These are phyloP conservation scores for Sebastes minor DNA, from an alignment of 2,797 vertebrate genomes.

Conservation along the genomic window DNA sequence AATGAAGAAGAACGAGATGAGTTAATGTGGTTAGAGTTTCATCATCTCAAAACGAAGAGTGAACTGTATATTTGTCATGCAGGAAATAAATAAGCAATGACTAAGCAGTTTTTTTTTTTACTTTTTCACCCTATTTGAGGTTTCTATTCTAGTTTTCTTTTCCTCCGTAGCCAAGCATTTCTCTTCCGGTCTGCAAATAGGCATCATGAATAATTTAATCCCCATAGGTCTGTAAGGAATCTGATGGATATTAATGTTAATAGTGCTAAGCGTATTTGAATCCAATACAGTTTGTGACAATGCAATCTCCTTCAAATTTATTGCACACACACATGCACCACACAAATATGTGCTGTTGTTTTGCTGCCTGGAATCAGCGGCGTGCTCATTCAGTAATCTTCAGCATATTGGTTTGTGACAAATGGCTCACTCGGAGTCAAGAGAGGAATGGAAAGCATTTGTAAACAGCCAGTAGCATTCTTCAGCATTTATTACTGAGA, in stretches of 20 bases:
- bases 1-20: not conserved
- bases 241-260: slow-evolving; percentile 72
- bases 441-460: slow-evolving; percentile 30
- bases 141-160: not conserved
- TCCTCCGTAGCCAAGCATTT: not conserved
- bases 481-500: slow-evolving; percentile 25
- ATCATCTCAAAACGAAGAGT: not conserved
- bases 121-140: not conserved
- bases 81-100: slow-evolving; percentile 24
- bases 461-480: slow-evolving; percentile 52
- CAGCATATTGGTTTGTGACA: slow-evolving; percentile 63
- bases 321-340: slow-evolving; percentile 30
- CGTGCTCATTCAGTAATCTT: slow-evolving; percentile 44
- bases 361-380: slow-evolving; percentile 29
- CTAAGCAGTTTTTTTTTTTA: not conserved
- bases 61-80: not conserved
- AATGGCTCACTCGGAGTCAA: slow-evolving; percentile 54
- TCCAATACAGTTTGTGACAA: slow-evolving; percentile 62
- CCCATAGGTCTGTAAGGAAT: slow-evolving; percentile 46
- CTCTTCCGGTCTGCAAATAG: slow-evolving; percentile 43
- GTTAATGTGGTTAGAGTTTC: not conserved
- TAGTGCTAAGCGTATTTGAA: slow-evolving; percentile 57
- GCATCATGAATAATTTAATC: slow-evolving; percentile 73
- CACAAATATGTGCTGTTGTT: slow-evolving; percentile 33
- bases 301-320: slow-evolving; percentile 65